Evolutionary conservation across 2,113 vertebrate genomes (phyloP).

Genomic region (Tetraodon nigroviridis): DNA sequence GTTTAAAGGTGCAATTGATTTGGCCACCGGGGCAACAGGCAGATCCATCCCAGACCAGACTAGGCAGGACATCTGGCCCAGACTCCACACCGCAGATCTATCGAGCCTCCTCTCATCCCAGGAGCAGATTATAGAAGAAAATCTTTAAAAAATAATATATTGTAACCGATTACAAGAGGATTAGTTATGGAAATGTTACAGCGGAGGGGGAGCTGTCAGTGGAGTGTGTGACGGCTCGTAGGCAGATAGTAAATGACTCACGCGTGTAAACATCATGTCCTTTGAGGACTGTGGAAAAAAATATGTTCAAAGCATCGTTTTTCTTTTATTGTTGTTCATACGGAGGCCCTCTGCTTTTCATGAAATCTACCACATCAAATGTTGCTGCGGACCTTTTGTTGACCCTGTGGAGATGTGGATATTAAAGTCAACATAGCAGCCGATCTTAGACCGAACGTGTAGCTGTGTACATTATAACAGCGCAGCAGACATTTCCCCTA

Average conservation of each 20-base stretch:
- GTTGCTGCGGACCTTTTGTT: too few relatives aligned
- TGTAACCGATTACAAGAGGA: slow-evolving; percentile 46
- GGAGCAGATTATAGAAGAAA: slow-evolving; percentile 39
- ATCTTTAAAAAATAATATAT: slow-evolving; percentile 41
- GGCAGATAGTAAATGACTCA: slow-evolving; percentile 29
- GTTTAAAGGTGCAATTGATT: not conserved
- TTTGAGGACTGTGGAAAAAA: not conserved
- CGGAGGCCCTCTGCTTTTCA: not conserved
- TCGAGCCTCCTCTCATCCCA: slow-evolving; percentile 17
- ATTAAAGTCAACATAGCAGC: too few relatives aligned
- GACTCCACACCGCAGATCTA: slow-evolving; percentile 37
- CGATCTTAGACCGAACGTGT: not conserved
- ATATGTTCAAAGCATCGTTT: not conserved
- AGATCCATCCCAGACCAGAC: not conserved
- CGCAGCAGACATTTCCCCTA: not conserved
- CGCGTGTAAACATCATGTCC: not conserved
- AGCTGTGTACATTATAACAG: not conserved
- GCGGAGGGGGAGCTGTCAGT: slow-evolving; percentile 11
- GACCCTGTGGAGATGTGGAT: too few relatives aligned
- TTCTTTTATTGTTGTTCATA: not conserved
- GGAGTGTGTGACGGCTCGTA: slow-evolving; percentile 4
- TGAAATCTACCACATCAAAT: too few relatives aligned
- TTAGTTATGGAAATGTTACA: slow-evolving; percentile 44
- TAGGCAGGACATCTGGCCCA: slow-evolving; percentile 46
- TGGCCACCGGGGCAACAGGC: not conserved